Percentiles rank a stretch among this genome's conserved stretches.
Evolutionary conservation across 2,888 invertebrate species (phyloP).

Genomic region (Athalia rosae): DNA sequence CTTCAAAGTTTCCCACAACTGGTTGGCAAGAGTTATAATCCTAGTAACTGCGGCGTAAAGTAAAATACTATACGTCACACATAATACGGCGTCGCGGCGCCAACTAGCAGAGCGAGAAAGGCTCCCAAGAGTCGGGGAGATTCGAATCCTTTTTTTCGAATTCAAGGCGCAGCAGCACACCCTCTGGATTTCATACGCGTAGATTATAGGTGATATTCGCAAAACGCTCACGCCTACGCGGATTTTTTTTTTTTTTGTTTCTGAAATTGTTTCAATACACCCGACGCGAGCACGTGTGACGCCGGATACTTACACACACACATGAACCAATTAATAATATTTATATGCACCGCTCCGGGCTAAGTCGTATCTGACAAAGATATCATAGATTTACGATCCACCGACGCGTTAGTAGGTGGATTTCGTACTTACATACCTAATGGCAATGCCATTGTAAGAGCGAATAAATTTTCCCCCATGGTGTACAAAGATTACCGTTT

Average conservation of each 20-base stretch:
- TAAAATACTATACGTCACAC: background rate
- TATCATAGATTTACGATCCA: constrained; percentile 43
- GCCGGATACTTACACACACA: too few relatives aligned
- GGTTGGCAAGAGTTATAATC: constrained; percentile 30
- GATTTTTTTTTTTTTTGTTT: too few relatives aligned
- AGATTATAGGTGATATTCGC: background rate
- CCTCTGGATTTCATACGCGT: background rate
- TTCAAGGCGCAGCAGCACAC: constrained; percentile 28
- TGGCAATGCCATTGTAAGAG: constrained; percentile 10
- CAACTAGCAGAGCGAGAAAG: too few relatives aligned
- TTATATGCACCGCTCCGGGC: constrained; percentile 34
- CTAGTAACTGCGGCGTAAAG: background rate
- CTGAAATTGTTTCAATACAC: too few relatives aligned
- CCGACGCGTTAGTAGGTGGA: constrained; percentile 1
- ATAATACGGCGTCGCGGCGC: background rate
- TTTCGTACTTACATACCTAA: too few relatives aligned
- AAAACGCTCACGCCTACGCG: constrained; percentile 11
- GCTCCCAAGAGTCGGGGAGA: background rate
- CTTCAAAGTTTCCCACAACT: constrained; percentile 40
- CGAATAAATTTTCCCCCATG: constrained; percentile 19
- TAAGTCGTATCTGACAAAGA: constrained; percentile 36
- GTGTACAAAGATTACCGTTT: constrained; percentile 37
- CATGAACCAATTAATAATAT: constrained; percentile 44
- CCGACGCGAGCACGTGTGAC: too few relatives aligned
- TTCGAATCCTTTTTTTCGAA: constrained; percentile 24